phyloP scores from a whole-genome alignment of 2,113 vertebrate genomes.

The Kryptolebias marmoratus region DNA sequence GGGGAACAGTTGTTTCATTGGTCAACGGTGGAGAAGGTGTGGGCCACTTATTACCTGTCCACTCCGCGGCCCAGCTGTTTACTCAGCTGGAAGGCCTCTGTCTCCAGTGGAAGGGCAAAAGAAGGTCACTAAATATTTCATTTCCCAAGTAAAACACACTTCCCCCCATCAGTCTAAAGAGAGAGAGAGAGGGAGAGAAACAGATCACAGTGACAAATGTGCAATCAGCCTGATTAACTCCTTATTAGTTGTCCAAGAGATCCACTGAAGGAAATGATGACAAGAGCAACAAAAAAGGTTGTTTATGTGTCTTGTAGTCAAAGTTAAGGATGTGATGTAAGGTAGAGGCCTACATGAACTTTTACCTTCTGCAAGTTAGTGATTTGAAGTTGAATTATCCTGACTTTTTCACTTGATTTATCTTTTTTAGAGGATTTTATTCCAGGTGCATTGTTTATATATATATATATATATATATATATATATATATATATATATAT shows the following conservation, averaged over 20 bases:
- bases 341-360: constrained; percentile 65
- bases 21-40: constrained; percentile 24
- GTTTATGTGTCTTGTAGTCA: constrained; percentile 76
- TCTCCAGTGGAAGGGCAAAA: constrained; percentile 76
- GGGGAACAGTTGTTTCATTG: constrained; percentile 37
- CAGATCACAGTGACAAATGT: constrained; percentile 82
- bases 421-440: too few relatives aligned
- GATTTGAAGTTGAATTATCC: constrained; percentile 28
- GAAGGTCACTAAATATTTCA: constrained; percentile 84
- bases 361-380: constrained; percentile 44
- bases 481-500: not conserved
- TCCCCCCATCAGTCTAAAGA: constrained; percentile 62
- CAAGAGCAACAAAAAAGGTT: constrained; percentile 66
- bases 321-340: constrained; percentile 70
- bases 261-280: constrained; percentile 83
- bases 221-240: constrained; percentile 85
- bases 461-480: not conserved
- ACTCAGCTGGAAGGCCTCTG: constrained; percentile 81
- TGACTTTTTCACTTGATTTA: not conserved
- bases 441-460: constrained; percentile 13
- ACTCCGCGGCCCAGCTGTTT: constrained; percentile 70
- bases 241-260: constrained; percentile 79
- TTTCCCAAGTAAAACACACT: constrained; percentile 86
- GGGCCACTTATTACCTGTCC: constrained; percentile 74
- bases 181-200: constrained; percentile 55